A percentile compares a stretch with the other conserved stretches of the same genome.
Conservation (phyloP, 2,113 vertebrate genomes). For the Dicerorhinus sumatrensis region DNA sequence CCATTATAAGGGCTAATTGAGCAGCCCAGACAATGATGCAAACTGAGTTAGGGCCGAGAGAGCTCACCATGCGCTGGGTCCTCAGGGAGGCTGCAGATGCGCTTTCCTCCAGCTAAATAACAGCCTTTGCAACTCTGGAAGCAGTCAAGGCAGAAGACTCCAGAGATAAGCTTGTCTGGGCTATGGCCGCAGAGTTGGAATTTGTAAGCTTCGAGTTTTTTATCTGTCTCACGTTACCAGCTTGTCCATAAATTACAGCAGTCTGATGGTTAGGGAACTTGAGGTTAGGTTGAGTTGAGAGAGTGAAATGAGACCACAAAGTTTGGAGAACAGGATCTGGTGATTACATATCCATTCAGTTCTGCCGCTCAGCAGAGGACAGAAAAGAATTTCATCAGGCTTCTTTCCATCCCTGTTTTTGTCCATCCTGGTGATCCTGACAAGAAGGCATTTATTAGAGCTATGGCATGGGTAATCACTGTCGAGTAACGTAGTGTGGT, state of each 20-base stretch:
- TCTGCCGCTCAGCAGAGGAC: not conserved
- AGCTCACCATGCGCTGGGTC: not conserved
- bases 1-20: slow-evolving; percentile 67
- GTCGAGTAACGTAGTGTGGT: not conserved
- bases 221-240: not conserved
- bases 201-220: slow-evolving; percentile 8
- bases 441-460: not conserved
- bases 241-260: not conserved
- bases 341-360: not conserved
- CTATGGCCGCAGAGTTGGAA: not conserved
- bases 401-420: not conserved
- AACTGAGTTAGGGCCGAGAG: not conserved
- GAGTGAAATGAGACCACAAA: not conserved
- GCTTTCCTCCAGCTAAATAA: not conserved
- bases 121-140: not conserved
- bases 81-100: not conserved
- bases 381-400: not conserved
- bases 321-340: not conserved
- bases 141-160: not conserved
- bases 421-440: not conserved
- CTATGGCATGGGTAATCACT: not conserved
- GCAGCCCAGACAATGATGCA: not conserved
- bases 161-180: slow-evolving; percentile 20
- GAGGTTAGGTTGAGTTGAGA: not conserved
- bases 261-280: not conserved